A percentile compares a stretch with the other conserved stretches of the same genome.
These are phyloP conservation scores for Salmo trutta DNA, from an alignment of 2,797 vertebrate genomes.

Conservation along the genomic window DNA sequence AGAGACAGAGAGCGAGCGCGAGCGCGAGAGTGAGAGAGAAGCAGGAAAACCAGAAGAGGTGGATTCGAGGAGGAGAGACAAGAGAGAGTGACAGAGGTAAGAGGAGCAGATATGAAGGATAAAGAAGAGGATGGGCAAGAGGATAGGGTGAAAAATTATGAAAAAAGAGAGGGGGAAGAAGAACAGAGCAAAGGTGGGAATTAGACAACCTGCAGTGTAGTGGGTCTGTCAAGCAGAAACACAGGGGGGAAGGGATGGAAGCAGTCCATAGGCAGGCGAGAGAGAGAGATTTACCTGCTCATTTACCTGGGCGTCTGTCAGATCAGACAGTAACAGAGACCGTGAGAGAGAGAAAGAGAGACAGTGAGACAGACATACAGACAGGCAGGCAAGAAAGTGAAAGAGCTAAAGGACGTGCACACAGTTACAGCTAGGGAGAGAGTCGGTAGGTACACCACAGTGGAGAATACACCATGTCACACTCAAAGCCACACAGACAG, in stretches of 20 bases:
- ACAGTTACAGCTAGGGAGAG: slow-evolving; percentile 50
- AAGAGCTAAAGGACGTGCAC: slow-evolving; percentile 70
- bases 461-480: slow-evolving; percentile 34
- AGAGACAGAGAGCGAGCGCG: too few relatives aligned
- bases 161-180: slow-evolving; percentile 41
- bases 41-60: too few relatives aligned
- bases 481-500: too few relatives aligned
- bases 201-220: slow-evolving; percentile 57
- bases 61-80: too few relatives aligned
- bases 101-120: not conserved
- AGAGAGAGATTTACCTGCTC: slow-evolving; percentile 83
- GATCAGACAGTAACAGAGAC: slow-evolving; percentile 83
- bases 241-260: slow-evolving; percentile 71
- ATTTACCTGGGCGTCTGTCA: slow-evolving; percentile 86
- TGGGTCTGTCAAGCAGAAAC: slow-evolving; percentile 65
- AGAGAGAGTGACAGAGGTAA: not conserved
- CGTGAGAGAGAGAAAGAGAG: slow-evolving; percentile 84
- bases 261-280: slow-evolving; percentile 85
- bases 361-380: slow-evolving; percentile 85
- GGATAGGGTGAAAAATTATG: slow-evolving; percentile 9
- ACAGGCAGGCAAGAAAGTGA: slow-evolving; percentile 78
- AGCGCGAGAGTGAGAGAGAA: too few relatives aligned
- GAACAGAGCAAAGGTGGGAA: slow-evolving; percentile 50
- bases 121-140: not conserved
- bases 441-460: slow-evolving; percentile 17